These are phyloP conservation scores for Camponotus pennsylvanicus DNA, from an alignment of 1,140 invertebrate genomes.

Conservation along the genomic window DNA sequence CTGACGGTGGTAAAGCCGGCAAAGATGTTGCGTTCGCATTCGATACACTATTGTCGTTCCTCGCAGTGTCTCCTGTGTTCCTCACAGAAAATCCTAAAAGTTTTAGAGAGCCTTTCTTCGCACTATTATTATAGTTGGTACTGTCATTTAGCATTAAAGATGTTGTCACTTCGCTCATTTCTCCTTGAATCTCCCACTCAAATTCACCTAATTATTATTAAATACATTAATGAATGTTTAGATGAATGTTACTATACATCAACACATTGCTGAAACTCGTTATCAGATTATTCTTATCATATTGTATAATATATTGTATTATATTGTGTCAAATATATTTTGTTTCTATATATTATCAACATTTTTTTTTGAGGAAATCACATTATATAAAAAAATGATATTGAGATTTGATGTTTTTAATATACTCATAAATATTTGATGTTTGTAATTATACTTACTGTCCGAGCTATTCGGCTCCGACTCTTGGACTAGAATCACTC, in stretches of 20 bases:
- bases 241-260: constrained; percentile 19
- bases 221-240: constrained; percentile 15
- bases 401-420: constrained; percentile 9
- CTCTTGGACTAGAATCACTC: constrained; percentile 88
- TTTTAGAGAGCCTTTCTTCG: constrained; percentile 73
- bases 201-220: constrained; percentile 77
- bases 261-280: neutral
- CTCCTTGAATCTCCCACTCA: constrained; percentile 83
- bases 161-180: constrained; percentile 79
- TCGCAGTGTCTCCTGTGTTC: constrained; percentile 41
- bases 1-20: constrained; percentile 64
- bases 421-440: neutral
- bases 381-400: neutral
- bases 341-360: neutral
- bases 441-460: constrained; percentile 81
- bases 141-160: constrained; percentile 82
- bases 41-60: constrained; percentile 60
- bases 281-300: neutral
- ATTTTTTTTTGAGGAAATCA: neutral
- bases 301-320: neutral
- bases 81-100: constrained; percentile 76
- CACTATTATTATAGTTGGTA: constrained; percentile 13
- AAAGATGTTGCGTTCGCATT: constrained; percentile 64
- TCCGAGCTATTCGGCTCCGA: constrained; percentile 87
- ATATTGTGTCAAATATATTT: neutral